Conservation (phyloP, 1,140 invertebrate species). For the Pseudobourletiella spinata region DNA sequence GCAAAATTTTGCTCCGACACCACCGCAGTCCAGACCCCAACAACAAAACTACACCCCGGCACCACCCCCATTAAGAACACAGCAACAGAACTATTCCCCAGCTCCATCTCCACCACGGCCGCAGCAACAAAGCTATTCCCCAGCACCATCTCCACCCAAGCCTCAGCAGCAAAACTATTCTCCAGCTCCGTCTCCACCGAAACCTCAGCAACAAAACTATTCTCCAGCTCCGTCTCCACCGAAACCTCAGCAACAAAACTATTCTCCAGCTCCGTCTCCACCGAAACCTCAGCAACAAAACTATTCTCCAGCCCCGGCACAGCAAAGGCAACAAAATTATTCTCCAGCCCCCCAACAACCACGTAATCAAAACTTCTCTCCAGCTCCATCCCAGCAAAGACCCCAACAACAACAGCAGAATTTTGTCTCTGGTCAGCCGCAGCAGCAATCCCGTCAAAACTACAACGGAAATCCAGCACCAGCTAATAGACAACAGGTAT, state of each 20-base stretch:
- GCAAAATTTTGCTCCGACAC: conserved; percentile 1
- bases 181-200: neutral
- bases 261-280: no score
- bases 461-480: no score
- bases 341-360: neutral
- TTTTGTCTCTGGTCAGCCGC: no score
- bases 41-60: neutral
- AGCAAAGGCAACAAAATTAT: neutral
- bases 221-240: neutral
- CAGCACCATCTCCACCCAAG: neutral
- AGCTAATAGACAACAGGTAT: neutral
- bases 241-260: neutral
- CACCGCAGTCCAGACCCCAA: neutral
- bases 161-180: conserved; percentile 1
- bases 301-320: no score
- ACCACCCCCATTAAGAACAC: neutral
- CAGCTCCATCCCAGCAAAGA: no score
- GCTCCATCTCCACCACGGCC: neutral
- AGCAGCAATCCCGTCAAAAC: neutral
- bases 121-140: neutral
- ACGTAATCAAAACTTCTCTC: no score
- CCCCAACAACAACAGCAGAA: neutral
- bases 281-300: no score
- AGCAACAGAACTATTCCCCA: neutral
- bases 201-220: neutral